Percentiles rank a stretch among this genome's conserved stretches.
Conservation (phyloP, 2,888 invertebrate genomes). For the Euspilapteryx auroguttella region DNA sequence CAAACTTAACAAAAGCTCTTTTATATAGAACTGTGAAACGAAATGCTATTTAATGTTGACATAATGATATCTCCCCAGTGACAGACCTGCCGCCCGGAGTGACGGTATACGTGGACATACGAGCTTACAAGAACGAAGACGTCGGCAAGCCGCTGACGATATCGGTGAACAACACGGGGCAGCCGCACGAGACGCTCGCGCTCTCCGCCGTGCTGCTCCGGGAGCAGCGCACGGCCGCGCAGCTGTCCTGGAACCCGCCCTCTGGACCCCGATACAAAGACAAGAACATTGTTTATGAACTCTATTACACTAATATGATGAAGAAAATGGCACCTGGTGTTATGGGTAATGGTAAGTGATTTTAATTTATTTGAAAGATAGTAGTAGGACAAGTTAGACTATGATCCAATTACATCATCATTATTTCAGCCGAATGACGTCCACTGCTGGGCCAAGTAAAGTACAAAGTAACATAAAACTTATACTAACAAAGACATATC, state of each 20-base stretch:
- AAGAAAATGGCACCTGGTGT: constrained; percentile 34
- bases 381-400: too few relatives aligned
- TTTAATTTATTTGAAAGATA: constrained; percentile 3
- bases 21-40: constrained; percentile 1
- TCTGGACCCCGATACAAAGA: constrained; percentile 48
- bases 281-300: constrained; percentile 61
- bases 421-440: too few relatives aligned
- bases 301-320: constrained; percentile 67
- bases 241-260: constrained; percentile 68
- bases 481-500: too few relatives aligned
- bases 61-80: constrained; percentile 44
- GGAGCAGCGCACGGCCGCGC: constrained; percentile 62
- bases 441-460: too few relatives aligned
- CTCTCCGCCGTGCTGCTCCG: constrained; percentile 51
- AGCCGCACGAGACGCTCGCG: constrained; percentile 48
- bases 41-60: background rate
- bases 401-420: too few relatives aligned
- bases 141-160: constrained; percentile 55
- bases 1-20: constrained; percentile 44
- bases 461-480: too few relatives aligned
- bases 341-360: constrained; percentile 57
- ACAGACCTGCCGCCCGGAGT: constrained; percentile 56
- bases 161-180: constrained; percentile 45
- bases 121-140: constrained; percentile 61
- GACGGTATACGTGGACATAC: constrained; percentile 57